A percentile compares a stretch with the other conserved stretches of the same genome.
Conservation (phyloP, 2,113 vertebrate species). For the Alaudala cheleensis region DNA sequence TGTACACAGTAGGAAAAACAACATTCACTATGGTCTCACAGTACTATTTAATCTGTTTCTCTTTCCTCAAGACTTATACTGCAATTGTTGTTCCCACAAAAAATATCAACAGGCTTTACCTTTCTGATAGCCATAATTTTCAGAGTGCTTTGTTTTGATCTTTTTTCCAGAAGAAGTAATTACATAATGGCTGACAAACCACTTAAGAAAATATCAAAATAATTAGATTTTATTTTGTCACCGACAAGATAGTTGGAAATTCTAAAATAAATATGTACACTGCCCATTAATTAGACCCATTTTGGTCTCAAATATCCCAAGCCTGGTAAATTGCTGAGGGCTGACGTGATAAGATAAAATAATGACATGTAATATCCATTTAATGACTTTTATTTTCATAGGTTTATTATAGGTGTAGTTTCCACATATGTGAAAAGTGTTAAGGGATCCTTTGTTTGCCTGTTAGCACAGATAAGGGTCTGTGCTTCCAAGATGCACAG, state of each 20-base stretch:
- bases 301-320: background rate
- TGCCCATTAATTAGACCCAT: background rate
- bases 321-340: constrained; percentile 34
- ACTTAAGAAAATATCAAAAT: constrained; percentile 60
- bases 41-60: constrained; percentile 23
- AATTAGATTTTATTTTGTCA: constrained; percentile 63
- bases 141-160: background rate
- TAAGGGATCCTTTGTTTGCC: constrained; percentile 31
- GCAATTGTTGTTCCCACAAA: constrained; percentile 5
- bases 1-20: constrained; percentile 45
- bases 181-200: background rate
- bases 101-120: constrained; percentile 32
- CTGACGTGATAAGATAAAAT: constrained; percentile 24
- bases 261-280: constrained; percentile 23
- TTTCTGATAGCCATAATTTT: constrained; percentile 30
- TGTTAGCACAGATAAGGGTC: background rate
- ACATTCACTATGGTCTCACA: constrained; percentile 27
- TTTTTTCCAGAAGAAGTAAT: constrained; percentile 1
- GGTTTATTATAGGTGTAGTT: constrained; percentile 2
- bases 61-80: constrained; percentile 10
- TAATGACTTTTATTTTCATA: constrained; percentile 45
- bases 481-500: background rate
- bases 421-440: background rate
- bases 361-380: constrained; percentile 51
- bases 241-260: constrained; percentile 1